Conservation (phyloP, 2,113 vertebrate genomes). For the Zapus hudsonius region DNA sequence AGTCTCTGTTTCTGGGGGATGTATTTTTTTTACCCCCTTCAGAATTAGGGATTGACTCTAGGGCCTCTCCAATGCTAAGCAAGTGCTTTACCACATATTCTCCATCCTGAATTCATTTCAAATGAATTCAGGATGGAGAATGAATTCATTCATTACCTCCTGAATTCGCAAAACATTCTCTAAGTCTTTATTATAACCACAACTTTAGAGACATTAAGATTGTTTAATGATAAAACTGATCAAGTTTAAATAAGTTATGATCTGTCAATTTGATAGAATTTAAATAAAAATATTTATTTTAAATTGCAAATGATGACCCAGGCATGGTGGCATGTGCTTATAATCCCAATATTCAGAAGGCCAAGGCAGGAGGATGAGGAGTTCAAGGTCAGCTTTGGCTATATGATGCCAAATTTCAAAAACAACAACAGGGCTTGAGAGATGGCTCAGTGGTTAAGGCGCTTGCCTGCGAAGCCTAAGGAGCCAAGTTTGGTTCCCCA, state of each 20-base stretch:
- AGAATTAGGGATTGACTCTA: background rate
- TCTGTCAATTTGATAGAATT: background rate
- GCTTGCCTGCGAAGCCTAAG: too few species aligned
- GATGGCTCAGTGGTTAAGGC: too few species aligned
- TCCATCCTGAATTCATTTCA: too few species aligned
- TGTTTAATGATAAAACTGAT: slow-evolving; percentile 32
- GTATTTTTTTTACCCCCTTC: background rate
- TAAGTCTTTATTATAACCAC: slow-evolving; percentile 10
- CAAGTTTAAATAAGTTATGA: background rate
- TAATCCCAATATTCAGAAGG: too few species aligned
- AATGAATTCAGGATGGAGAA: too few species aligned
- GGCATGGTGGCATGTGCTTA: too few species aligned
- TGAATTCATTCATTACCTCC: background rate
- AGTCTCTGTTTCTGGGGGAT: background rate
- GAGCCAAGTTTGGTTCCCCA: too few species aligned
- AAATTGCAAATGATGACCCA: background rate
- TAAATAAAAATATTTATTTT: background rate
- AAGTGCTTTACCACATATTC: background rate
- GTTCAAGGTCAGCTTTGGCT: too few species aligned
- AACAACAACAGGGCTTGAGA: too few species aligned
- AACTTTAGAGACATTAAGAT: slow-evolving; percentile 37
- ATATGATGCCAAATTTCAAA: too few species aligned
- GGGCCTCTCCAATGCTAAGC: background rate
- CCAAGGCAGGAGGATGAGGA: too few species aligned
- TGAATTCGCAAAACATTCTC: background rate